phyloP scores from a whole-genome alignment of 2,113 vertebrate species.

The Crotalus viridis region DNA sequence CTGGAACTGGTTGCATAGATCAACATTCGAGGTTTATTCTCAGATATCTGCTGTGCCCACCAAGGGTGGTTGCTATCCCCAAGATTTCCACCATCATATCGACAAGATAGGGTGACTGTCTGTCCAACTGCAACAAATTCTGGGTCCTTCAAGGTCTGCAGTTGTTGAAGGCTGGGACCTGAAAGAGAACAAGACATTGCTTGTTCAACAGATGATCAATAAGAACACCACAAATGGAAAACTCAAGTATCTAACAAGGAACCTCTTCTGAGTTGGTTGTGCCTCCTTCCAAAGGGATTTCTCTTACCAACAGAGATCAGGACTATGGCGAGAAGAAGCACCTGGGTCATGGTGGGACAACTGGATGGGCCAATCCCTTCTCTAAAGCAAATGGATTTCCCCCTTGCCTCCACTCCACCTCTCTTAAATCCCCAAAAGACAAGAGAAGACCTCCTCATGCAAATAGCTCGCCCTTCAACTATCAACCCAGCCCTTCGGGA shows the following conservation, averaged over 20 bases:
- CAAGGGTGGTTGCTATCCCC: neutral
- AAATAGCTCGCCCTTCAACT: neutral
- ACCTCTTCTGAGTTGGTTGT: neutral
- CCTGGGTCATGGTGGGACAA: neutral
- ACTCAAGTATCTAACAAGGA: neutral
- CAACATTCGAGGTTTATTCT: fast-evolving
- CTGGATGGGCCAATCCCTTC: neutral
- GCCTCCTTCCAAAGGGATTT: neutral
- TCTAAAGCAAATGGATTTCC: neutral
- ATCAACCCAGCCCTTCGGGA: neutral
- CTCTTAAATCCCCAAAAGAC: neutral
- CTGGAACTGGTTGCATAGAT: fast-evolving
- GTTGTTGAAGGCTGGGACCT: neutral
- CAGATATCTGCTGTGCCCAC: neutral
- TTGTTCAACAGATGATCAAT: neutral
- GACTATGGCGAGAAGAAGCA: neutral
- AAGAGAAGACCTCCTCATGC: neutral
- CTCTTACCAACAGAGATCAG: neutral
- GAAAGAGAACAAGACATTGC: neutral
- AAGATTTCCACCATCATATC: neutral
- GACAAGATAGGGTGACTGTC: neutral
- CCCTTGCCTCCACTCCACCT: neutral
- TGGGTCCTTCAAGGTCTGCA: neutral
- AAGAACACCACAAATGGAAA: neutral
- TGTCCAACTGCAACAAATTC: neutral